Base-by-base conservation (phyloP, 2,113 vertebrate species). In the Lates calcarifer region DNA sequence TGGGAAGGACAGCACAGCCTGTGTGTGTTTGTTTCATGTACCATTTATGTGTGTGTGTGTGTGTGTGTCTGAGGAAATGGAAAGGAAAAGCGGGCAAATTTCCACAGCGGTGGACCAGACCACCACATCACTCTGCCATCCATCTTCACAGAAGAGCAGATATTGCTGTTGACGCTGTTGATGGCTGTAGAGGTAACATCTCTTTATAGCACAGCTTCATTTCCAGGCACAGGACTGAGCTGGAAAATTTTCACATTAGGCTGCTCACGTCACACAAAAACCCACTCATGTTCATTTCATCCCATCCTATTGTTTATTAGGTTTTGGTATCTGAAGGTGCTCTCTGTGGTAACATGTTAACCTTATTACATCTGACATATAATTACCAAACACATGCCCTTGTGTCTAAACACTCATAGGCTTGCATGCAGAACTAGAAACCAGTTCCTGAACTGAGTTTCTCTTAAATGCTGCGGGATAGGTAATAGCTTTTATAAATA, bases 161-260 rank as follows among this genome's bases (percentile, higher is more conserved):
- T 39, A 82, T 77, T 37, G 41, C 24, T 11, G 41, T 39, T 58
- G 75, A 75, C 33, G 18, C 11, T n/a, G 11, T 1, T 58, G 58
- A 70, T 33, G 65, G 29, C 57, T 24, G 26, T 2, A 31, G 61
- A 55, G 43, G 61, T 0, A 66, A 13, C 78, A 18, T 72, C 77
- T 53, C 76, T 75, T 15, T 73, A 75, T 60, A 47, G 8, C 55
- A 63, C 69, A 8, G 58, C 76, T 77, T 84, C 49, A 77, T 65
- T 92, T 86, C 78, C 76, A 74, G 84, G 47, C 61, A 65, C 45
- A 26, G 33, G 57, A 62, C 60, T 1, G 9, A 60, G 66, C 45
- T 78, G 85, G 83, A 91, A 89, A 71, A 51, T 78, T 53, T 83
- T 83, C 73, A 58, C 67, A 69, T 74, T 28, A 83, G 67, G 4